Evolutionary conservation across 2,888 invertebrate genomes (phyloP).

Genomic region (Tholera decimalis): DNA sequence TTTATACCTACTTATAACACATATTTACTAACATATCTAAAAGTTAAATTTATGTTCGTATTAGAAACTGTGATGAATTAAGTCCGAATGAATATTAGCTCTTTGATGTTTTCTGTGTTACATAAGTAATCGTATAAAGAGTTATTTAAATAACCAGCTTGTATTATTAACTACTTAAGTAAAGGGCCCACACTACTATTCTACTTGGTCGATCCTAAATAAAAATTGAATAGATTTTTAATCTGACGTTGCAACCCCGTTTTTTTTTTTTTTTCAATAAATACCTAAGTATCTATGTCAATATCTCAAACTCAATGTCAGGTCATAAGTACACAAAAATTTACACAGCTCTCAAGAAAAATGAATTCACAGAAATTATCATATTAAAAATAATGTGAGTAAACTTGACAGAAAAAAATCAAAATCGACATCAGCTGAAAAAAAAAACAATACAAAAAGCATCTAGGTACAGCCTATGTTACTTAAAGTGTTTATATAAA

Average conservation of each 20-base stretch:
- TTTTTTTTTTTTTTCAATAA: not conserved
- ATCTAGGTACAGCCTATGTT: not conserved
- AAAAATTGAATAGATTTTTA: not conserved
- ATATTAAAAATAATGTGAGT: not conserved
- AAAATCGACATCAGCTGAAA: not conserved
- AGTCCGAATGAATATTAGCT: conserved; percentile 13
- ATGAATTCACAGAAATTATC: not conserved
- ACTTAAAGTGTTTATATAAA: conserved; percentile 5
- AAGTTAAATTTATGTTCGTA: conserved; percentile 11
- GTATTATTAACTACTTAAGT: no score
- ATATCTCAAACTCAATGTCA: not conserved
- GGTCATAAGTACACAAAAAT: no score
- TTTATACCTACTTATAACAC: not conserved
- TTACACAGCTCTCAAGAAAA: no score
- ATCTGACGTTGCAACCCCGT: not conserved
- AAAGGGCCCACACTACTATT: no score
- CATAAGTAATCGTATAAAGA: conserved; percentile 3
- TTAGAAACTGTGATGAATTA: conserved; percentile 24
- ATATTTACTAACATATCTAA: not conserved
- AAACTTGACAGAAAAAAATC: not conserved
- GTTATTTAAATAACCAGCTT: conserved; percentile 6
- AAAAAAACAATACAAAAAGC: not conserved
- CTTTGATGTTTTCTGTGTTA: conserved; percentile 12
- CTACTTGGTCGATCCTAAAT: not conserved
- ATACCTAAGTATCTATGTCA: not conserved